Percentiles rank a stretch among this genome's conserved stretches.
Evolutionary conservation across 2,888 invertebrate genomes (phyloP).

Genomic region (Disparrhopalites patrizii): DNA sequence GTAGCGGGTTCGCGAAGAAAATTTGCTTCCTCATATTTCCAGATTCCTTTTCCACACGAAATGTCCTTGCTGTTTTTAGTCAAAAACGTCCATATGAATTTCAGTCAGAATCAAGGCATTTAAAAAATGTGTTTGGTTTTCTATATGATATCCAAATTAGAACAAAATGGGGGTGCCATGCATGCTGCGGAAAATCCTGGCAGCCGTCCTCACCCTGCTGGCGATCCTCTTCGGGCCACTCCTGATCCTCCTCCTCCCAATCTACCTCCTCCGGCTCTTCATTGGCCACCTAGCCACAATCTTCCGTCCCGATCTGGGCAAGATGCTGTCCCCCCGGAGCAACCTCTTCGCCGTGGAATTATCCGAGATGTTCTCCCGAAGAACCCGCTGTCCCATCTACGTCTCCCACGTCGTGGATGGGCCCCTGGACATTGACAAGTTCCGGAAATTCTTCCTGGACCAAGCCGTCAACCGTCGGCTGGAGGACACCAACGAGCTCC

Average conservation of each 20-base stretch:
- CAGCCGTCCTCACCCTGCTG: neutral
- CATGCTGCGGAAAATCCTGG: neutral
- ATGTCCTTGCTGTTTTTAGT: too few species aligned
- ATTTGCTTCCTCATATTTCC: too few species aligned
- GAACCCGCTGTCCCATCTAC: conserved; percentile 21
- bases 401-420: conserved; percentile 18
- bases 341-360: conserved; percentile 23
- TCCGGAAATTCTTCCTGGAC: conserved; percentile 3
- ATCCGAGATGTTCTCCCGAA: conserved; percentile 11
- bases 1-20: too few species aligned
- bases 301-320: conserved; percentile 8
- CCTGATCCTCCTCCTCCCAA: conserved; percentile 8
- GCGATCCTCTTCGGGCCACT: conserved; percentile 3
- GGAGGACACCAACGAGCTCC: neutral
- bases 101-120: too few species aligned
- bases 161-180: too few species aligned
- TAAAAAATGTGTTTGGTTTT: too few species aligned
- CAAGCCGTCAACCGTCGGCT: neutral
- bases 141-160: too few species aligned
- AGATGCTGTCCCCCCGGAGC: conserved; percentile 21
- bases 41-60: too few species aligned
- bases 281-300: neutral
- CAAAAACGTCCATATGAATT: too few species aligned
- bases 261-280: conserved; percentile 1
- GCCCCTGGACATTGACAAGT: neutral